phyloP scores from a whole-genome alignment of 37 sponge, comb jelly and placozoan genomes.

The Chondrilla cf. caribensis region DNA sequence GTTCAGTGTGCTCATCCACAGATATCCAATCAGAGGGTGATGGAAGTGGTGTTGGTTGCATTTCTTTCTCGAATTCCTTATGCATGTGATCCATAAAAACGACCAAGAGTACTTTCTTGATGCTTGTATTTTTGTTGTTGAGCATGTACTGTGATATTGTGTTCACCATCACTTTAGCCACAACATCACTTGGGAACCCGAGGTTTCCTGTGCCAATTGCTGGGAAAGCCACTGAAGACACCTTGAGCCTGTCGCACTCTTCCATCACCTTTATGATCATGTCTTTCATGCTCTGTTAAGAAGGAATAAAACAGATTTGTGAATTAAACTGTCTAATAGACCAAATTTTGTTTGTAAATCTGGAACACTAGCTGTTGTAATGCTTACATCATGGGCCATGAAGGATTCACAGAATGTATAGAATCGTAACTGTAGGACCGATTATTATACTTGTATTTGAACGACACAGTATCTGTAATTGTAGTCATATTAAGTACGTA shows the following conservation, averaged over 20 bases:
- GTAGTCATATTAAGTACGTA: no score
- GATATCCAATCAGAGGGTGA: neutral
- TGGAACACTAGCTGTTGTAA: neutral
- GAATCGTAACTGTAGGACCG: no score
- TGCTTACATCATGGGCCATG: neutral
- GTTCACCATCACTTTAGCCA: neutral
- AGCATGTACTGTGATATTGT: neutral
- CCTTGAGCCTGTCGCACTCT: conserved; percentile 1
- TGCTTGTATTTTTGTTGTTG: neutral
- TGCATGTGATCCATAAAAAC: conserved; percentile 16
- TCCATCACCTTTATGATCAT: conserved; percentile 10
- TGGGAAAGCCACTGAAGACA: neutral
- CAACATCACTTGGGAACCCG: neutral
- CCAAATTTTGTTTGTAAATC: no score
- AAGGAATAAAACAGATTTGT: neutral
- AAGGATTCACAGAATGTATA: no score
- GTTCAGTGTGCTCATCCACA: neutral
- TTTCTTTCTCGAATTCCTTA: neutral
- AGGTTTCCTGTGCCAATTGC: conserved; percentile 17
- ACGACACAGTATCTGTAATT: no score
- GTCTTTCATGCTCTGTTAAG: neutral
- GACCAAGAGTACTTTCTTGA: conserved; percentile 1
- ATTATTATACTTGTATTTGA: no score
- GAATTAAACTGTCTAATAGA: no score
- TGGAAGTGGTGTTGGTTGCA: neutral